Percentiles rank a stretch among this genome's conserved stretches.
Conservation (phyloP, 2,888 invertebrate genomes). For the Trichogramma dendrolimi region DNA sequence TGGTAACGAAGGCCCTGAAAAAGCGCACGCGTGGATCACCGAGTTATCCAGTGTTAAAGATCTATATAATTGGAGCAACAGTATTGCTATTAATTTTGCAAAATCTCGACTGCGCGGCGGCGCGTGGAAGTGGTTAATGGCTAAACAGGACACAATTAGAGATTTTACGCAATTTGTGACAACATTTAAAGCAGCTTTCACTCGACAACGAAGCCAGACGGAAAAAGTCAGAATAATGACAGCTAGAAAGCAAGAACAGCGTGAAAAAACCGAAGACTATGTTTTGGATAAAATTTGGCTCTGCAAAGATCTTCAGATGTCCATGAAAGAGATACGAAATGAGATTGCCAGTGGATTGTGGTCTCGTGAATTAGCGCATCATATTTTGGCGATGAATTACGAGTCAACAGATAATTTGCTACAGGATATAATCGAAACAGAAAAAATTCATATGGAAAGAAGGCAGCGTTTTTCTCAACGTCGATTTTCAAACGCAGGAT, state of each 20-base stretch:
- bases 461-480: background rate
- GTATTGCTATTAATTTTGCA: constrained; percentile 7
- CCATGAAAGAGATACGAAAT: constrained; percentile 16
- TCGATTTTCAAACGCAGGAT: too few species aligned
- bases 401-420: constrained; percentile 8
- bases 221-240: constrained; percentile 16
- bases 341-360: constrained; percentile 15
- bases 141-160: background rate
- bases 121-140: constrained; percentile 20
- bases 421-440: constrained; percentile 1
- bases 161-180: background rate
- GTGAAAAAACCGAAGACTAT: constrained; percentile 16
- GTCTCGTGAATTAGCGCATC: constrained; percentile 10
- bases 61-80: constrained; percentile 14
- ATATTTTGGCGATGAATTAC: background rate
- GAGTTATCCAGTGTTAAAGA: constrained; percentile 8
- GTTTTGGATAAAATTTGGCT: constrained; percentile 26
- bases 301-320: constrained; percentile 13
- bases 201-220: background rate
- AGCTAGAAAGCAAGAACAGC: constrained; percentile 4
- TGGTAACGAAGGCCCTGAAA: constrained; percentile 17
- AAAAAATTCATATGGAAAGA: background rate
- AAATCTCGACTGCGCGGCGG: constrained; percentile 10
- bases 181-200: constrained; percentile 5
- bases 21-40: constrained; percentile 14